Percentiles rank a stretch among this genome's conserved stretches.
phyloP scores from a whole-genome alignment of 2,113 vertebrate species.

The Dasyornis broadbenti region DNA sequence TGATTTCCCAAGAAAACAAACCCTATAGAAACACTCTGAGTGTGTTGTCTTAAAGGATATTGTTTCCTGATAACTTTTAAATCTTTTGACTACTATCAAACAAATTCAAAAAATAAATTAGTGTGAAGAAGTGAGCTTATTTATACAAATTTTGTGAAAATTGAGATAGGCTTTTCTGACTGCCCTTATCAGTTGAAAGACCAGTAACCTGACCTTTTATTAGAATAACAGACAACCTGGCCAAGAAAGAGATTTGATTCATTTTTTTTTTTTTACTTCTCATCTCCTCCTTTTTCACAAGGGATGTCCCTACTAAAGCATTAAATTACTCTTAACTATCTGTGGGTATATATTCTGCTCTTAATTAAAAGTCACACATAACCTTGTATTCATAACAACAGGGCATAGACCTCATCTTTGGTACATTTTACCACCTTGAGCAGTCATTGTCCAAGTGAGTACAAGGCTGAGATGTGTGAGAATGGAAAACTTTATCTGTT shows the following conservation, averaged over 20 bases:
- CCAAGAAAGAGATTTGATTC: not conserved
- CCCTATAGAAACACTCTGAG: not conserved
- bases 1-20: not conserved
- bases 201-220: not conserved
- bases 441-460: not conserved
- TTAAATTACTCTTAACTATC: not conserved
- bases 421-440: not conserved
- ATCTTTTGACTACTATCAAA: not conserved
- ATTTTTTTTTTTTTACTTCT: not conserved
- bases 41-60: not conserved
- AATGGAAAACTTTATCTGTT: not conserved
- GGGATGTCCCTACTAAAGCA: not conserved
- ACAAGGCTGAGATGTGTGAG: not conserved
- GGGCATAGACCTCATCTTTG: not conserved
- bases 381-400: not conserved
- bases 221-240: not conserved
- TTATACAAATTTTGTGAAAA: not conserved
- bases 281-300: not conserved
- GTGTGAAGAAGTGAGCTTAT: not conserved
- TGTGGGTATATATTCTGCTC: not conserved
- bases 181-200: not conserved
- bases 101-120: not conserved
- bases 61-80: not conserved
- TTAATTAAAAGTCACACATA: not conserved
- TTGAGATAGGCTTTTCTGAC: not conserved